These are phyloP conservation scores for Drosophila subquinaria DNA, from an alignment of 2,888 invertebrate genomes.

Conservation along the genomic window DNA sequence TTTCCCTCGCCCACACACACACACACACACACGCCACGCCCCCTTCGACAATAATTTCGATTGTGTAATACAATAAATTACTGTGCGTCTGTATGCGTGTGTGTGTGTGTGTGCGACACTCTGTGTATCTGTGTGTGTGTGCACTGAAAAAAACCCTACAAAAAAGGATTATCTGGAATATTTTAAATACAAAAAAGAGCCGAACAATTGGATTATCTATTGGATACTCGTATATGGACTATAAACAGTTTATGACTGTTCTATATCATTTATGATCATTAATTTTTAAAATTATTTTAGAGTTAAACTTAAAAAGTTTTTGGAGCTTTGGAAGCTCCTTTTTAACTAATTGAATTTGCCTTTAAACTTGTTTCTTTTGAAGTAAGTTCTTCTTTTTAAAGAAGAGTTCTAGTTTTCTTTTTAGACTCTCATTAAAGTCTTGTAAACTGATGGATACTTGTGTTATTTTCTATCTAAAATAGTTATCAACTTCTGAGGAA, in stretches of 20 bases:
- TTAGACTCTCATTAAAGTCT: neutral
- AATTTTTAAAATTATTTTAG: neutral
- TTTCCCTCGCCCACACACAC: neutral
- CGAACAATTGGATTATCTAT: slow-evolving; percentile 49
- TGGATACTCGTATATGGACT: slow-evolving; percentile 38
- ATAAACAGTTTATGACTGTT: slow-evolving; percentile 7
- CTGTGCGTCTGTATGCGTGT: slow-evolving; percentile 23
- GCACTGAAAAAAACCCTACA: neutral
- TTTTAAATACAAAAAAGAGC: neutral
- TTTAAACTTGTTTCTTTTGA: neutral
- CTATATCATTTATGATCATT: neutral
- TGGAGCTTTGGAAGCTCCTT: neutral
- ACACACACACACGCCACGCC: slow-evolving; percentile 6
- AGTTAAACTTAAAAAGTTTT: neutral
- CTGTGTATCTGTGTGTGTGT: slow-evolving; percentile 11
- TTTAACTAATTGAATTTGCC: slow-evolving; percentile 4
- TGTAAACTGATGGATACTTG: neutral
- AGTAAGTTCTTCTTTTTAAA: neutral
- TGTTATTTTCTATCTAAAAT: too few species aligned
- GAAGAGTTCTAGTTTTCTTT: neutral
- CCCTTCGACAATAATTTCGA: slow-evolving; percentile 18
- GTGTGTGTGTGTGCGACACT: slow-evolving; percentile 15
- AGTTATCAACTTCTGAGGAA: too few species aligned
- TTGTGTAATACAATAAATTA: slow-evolving; percentile 57
- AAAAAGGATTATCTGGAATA: slow-evolving; percentile 20